Evolutionary conservation across 1,140 invertebrate genomes (phyloP), one percentile per base, ranked within the genome.

Genomic region (Achroia grisella): DNA sequence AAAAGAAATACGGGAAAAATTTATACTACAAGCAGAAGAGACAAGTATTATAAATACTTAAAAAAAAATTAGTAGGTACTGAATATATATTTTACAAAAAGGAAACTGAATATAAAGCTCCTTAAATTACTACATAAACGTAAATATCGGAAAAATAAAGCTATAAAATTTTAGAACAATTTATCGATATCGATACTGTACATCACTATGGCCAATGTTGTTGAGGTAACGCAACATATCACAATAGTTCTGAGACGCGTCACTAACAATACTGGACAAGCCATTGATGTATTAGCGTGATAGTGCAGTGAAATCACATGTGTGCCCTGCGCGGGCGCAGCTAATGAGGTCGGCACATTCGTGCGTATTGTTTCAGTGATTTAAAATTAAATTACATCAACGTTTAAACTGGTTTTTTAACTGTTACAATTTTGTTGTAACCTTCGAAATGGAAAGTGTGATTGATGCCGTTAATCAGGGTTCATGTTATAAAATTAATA

Each of bases 211-310:
- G 29, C 49, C 54, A 55, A 51, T 55, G 44, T 29, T 27, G 29
- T 35, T 47, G 32, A 52, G 30, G 48, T 44, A 54, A 52, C 43
- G 49, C 44, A 61, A 52, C 56, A 61, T 52, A 61, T 61, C 59
- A 66, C 63, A 67, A 68, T 62, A 52, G 61, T 47, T 33, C 30
- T 40, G 46, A 49, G 51, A 39, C 53, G 48, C 67, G 67, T 67
- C 63, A 58, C 63, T 65, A 71, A 71, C 68, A 68, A 65, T 62
- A 55, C 56, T 54, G 62, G 68, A 71, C 68, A 71, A 62, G 64
- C 50, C 51, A 56, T 71, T 71, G 68, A 71, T 71, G 64, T 62
- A 71, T 68, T 66, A 65, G 59, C 15, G 44, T 59, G 68, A 68
- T 71, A 71, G 56, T 51, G 49, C 51, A 44, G 62, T 63, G 68